A percentile compares a stretch with the other conserved stretches of the same genome.
Evolutionary conservation across 2,113 vertebrate genomes (phyloP).

Genomic region (Pipra filicauda): DNA sequence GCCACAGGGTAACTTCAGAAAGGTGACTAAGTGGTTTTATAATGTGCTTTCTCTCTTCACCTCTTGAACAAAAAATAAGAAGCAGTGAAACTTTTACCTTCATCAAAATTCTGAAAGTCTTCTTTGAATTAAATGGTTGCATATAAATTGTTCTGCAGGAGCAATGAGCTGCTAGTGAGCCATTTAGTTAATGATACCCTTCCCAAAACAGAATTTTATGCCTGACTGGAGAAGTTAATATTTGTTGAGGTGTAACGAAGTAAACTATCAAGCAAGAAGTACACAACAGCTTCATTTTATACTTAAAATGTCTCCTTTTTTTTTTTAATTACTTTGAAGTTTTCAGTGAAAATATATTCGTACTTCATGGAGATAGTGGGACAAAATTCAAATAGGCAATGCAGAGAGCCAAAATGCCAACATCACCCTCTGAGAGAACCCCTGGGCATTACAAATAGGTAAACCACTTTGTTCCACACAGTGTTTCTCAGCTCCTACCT

Average conservation of each 20-base stretch:
- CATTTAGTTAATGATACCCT: neutral
- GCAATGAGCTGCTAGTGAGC: neutral
- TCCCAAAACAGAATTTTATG: neutral
- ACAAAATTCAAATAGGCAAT: neutral
- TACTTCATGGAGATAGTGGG: accelerated
- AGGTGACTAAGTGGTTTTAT: neutral
- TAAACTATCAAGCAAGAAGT: neutral
- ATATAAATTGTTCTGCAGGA: neutral
- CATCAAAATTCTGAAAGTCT: neutral
- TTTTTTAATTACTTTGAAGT: neutral
- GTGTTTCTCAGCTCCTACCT: neutral
- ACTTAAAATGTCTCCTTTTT: neutral
- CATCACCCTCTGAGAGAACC: neutral
- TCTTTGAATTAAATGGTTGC: neutral
- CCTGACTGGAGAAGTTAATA: constrained; percentile 31
- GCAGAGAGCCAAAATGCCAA: neutral
- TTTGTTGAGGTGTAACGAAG: neutral
- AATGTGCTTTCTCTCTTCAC: neutral
- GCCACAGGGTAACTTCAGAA: neutral
- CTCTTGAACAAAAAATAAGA: neutral
- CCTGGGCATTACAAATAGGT: neutral
- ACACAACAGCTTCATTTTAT: neutral
- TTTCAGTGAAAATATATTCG: neutral
- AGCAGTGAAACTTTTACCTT: neutral
- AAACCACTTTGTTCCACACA: neutral